Percentiles rank a stretch among this genome's conserved stretches.
Evolutionary conservation across 1,140 invertebrate genomes (phyloP).

Genomic region (Campodea augens): DNA sequence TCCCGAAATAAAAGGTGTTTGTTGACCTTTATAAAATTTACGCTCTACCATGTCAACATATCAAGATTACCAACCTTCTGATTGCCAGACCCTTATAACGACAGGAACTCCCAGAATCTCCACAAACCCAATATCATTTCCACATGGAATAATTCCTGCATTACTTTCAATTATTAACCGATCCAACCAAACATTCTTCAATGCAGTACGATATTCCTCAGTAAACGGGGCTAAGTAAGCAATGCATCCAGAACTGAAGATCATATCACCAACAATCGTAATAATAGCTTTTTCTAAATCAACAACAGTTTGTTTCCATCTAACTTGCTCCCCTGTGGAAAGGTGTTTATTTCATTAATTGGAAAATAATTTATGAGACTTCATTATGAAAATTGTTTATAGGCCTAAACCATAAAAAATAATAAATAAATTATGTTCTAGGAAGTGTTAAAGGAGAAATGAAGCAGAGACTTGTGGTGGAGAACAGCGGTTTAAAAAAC

Average conservation of each 20-base stretch:
- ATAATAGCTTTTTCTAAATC: slow-evolving; percentile 35
- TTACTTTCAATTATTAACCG: no score
- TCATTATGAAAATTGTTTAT: neutral
- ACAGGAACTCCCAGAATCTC: slow-evolving; percentile 40
- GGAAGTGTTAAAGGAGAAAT: no score
- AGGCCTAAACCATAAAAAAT: neutral
- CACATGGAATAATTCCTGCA: slow-evolving; percentile 39
- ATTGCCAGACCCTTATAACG: slow-evolving; percentile 39
- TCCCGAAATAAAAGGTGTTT: no score
- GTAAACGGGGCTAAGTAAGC: slow-evolving; percentile 48
- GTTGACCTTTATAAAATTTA: no score
- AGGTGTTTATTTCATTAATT: slow-evolving; percentile 16
- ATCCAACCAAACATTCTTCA: slow-evolving; percentile 20
- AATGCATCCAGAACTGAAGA: slow-evolving; percentile 37
- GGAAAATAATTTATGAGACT: neutral
- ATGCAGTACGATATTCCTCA: no score
- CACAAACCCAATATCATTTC: slow-evolving; percentile 32
- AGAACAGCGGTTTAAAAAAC: no score
- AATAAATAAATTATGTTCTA: no score
- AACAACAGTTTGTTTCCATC: slow-evolving; percentile 44
- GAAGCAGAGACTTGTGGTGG: no score
- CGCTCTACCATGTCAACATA: no score
- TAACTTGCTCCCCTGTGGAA: slow-evolving; percentile 35
- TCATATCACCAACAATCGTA: slow-evolving; percentile 41
- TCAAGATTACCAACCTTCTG: no score